Evolutionary conservation across 2,113 vertebrate species (phyloP).

Genomic region (Isurus oxyrinchus): DNA sequence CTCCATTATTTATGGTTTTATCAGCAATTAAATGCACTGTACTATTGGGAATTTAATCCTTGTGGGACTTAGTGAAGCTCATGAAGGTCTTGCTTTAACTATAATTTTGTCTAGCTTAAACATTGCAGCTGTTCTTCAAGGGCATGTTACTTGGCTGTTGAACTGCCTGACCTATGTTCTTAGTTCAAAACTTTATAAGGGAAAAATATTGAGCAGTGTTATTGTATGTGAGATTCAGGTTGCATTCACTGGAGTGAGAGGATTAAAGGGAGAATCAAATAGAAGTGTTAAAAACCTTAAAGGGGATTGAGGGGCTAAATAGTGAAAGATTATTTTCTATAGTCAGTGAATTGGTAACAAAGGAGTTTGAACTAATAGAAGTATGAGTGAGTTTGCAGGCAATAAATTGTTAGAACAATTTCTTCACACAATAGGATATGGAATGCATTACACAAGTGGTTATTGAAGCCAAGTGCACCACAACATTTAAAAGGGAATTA

Average conservation of each 20-base stretch:
- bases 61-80: neutral
- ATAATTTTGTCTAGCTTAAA: constrained; percentile 9
- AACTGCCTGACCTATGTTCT: neutral
- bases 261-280: neutral
- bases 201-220: neutral
- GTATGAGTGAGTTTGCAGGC: neutral
- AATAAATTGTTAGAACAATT: neutral
- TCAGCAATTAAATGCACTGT: neutral
- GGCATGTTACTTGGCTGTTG: neutral
- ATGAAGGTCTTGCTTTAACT: neutral
- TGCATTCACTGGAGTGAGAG: neutral
- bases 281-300: neutral
- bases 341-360: neutral
- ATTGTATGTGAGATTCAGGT: neutral
- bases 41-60: neutral
- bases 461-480: neutral
- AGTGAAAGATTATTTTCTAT: neutral
- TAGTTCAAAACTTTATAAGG: neutral
- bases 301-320: neutral
- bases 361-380: neutral
- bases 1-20: neutral
- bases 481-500: neutral
- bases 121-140: constrained; percentile 30
- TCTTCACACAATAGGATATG: neutral
- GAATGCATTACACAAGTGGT: neutral